Evolutionary conservation across 2,888 invertebrate genomes (phyloP), one percentile per base, ranked within the genome.

Genomic region (Cistogaster globosa): DNA sequence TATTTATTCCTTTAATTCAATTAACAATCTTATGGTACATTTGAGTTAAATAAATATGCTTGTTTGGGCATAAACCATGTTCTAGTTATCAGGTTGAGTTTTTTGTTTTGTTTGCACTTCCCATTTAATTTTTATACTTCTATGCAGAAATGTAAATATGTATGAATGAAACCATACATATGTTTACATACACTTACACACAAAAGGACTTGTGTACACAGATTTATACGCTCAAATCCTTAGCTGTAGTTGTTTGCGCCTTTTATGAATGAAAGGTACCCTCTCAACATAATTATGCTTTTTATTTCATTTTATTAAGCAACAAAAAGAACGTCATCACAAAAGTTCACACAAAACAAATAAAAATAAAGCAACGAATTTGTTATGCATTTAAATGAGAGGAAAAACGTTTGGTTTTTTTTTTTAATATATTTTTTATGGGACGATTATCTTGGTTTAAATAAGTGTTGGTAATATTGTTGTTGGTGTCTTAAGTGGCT

Each of bases 401-500:
- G 76, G 63, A 76, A 62, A 63, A 75, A 75, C 58, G 60, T 62
- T 78, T 63, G 69, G 60, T 68, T 42, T 53, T 20, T 62, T 18
- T 53, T 32, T 58, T 22, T 72, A 22, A 5, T 32, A 5, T 32
- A 42, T 12, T 71, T 42, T 67, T 71, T 75, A 78, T 69, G 74
- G 45, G 32, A 85, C 74, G 68, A 82, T 85, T 82, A 82, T 75
- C 71, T 79, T 53, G 82, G 71, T 51, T 72, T 83, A 77, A 76
- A 42, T 57, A 77, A 77, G 65, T 83, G 75, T 42, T 65, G 63
- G 48, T 38, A 68, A 53, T 68, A 51, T n/a, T 72, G 51, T 45
- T 69, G 84, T 45, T 81, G 74, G 69, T 77, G 65, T 48, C 85
- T 75, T 85, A 85, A 85, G 82, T 85, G 82, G 82, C 85, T 85